These are phyloP conservation scores for Semnornis frantzii DNA, from an alignment of 2,113 vertebrate species.

Conservation along the genomic window DNA sequence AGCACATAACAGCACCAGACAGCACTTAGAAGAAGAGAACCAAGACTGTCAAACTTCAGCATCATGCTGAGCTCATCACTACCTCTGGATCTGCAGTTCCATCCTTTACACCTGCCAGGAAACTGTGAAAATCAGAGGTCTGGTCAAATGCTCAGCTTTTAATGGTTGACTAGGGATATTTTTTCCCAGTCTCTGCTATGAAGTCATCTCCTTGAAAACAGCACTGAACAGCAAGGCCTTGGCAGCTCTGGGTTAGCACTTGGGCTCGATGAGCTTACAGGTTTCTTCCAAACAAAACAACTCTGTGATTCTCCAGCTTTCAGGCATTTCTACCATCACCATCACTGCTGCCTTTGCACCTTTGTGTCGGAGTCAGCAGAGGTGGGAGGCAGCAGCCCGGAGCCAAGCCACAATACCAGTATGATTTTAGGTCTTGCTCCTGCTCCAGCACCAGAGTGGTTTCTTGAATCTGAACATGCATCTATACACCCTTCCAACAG, in stretches of 20 bases:
- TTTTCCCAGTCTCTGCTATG: neutral
- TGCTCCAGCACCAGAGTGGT: no score
- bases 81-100: neutral
- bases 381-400: no score
- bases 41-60: neutral
- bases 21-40: neutral
- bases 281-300: no score
- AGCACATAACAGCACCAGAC: constrained; percentile 9
- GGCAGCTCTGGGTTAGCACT: no score
- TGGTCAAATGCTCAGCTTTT: neutral
- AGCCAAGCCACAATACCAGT: no score
- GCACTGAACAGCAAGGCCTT: neutral
- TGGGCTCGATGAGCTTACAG: no score
- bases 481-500: no score
- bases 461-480: no score
- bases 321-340: neutral
- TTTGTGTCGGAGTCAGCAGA: no score
- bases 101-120: neutral
- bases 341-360: neutral
- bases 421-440: no score
- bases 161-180: neutral
- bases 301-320: neutral
- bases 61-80: constrained; percentile 13
- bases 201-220: neutral
- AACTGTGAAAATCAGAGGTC: neutral